Evolutionary conservation across 2,113 vertebrate species (phyloP), one percentile per base, ranked within the genome.

Genomic region (Eclectus roratus): DNA sequence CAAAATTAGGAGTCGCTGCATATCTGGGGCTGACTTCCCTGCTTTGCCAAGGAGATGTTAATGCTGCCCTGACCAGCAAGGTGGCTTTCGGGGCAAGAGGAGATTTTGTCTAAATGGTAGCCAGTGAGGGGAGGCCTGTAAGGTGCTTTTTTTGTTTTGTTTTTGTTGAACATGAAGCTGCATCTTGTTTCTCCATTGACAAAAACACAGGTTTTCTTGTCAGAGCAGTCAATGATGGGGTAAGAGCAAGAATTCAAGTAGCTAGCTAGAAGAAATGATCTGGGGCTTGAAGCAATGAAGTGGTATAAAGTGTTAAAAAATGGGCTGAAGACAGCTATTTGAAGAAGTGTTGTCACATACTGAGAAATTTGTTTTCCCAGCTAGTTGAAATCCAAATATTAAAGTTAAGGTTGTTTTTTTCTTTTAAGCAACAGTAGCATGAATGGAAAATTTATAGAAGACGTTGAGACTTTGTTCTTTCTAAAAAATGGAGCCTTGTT

Each of bases 311-410:
- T 50, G 88, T 92, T 95, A 87, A 95, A 95, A 96, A 96, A 94
- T 87, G 92, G 61, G 88, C 77, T 96, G 92, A 92, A 91, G 85
- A 94, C 76, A 95, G 83, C 80, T 72, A 33, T 90, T 28, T 86
- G 77, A 96, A 68, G 72, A 96, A 88, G 91, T 90, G 83, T 94
- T 95, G 92, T 96, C 92, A 91, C 79, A 96, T 96, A 78, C 88
- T 88, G 90, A 93, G 85, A 93, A 84, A 86, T 74, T 88, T 86
- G 77, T 44, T 91, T 72, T 96, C 85, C 96, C 56, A 95, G 80
- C 61, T 92, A 96, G 80, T 81, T 7, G 66, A 84, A 85, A 49
- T 86, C 90, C 92, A 96, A 92, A 88, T 93, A 95, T 88, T 97
- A 93, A 85, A 83, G 43, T 89, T 94, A 68, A 70, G 60, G 39